Evolutionary conservation across 2,888 invertebrate genomes (phyloP).

Genomic region (Esperia sulphurella): DNA sequence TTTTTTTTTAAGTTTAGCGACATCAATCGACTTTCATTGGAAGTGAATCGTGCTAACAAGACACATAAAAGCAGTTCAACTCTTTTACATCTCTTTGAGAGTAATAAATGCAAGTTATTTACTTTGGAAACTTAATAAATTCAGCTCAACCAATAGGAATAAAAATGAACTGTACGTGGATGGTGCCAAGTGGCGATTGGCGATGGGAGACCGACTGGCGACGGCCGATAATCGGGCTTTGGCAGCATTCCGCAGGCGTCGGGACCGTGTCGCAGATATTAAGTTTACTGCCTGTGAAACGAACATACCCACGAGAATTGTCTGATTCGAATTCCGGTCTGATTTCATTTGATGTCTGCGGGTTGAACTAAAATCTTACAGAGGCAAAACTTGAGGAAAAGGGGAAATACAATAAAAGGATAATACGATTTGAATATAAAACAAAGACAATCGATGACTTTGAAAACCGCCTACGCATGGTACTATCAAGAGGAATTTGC

Average conservation of each 20-base stretch:
- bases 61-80: neutral
- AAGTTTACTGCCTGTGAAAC: constrained; percentile 20
- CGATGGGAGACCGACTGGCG: constrained; percentile 27
- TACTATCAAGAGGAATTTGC: no score
- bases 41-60: neutral
- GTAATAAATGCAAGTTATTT: constrained; percentile 19
- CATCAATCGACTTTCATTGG: no score
- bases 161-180: constrained; percentile 18
- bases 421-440: neutral
- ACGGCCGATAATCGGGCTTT: constrained; percentile 33
- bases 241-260: constrained; percentile 27
- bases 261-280: constrained; percentile 20
- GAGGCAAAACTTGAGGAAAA: neutral
- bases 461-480: no score
- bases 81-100: constrained; percentile 9
- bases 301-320: constrained; percentile 10
- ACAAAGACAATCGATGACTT: no score
- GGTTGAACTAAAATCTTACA: constrained; percentile 2
- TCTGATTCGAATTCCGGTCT: constrained; percentile 8
- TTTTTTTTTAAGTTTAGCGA: no score
- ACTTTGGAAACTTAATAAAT: constrained; percentile 21
- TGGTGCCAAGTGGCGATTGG: constrained; percentile 34
- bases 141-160: constrained; percentile 21
- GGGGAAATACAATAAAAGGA: neutral
- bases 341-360: constrained; percentile 3